phyloP scores from a whole-genome alignment of 2,113 vertebrate genomes.

The Thomomys bottae region DNA sequence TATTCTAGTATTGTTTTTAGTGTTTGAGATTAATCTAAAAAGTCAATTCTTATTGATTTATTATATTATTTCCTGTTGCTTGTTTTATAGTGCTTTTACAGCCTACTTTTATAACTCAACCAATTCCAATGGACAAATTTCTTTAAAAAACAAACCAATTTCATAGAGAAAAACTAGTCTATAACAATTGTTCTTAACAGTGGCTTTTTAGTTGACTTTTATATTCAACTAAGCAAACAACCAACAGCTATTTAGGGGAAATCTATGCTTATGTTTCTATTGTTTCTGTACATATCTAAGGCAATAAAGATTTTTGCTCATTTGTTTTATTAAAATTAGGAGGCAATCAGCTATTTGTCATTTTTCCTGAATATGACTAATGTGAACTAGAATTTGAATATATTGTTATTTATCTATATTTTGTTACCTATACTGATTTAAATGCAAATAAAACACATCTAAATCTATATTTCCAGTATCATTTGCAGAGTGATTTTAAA shows the following conservation, averaged over 20 bases:
- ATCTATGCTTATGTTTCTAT: not conserved
- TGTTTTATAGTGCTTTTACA: not conserved
- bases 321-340: not conserved
- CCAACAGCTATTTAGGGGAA: too few relatives aligned
- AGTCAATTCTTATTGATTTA: not conserved
- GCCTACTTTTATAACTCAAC: not conserved
- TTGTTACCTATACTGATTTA: not conserved
- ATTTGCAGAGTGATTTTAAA: not conserved
- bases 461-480: not conserved
- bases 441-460: not conserved
- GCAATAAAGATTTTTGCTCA: not conserved
- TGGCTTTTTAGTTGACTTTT: not conserved
- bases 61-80: not conserved
- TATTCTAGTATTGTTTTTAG: not conserved
- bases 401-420: not conserved
- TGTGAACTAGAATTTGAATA: not conserved
- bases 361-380: not conserved
- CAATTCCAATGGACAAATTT: not conserved
- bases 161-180: not conserved
- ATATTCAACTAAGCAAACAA: not conserved
- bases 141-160: not conserved
- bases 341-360: not conserved
- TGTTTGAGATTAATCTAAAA: not conserved
- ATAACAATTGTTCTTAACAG: fast-evolving
- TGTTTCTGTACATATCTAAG: not conserved